Conservation (phyloP, 2,797 vertebrate species). For the Pipistrellus pygmaeus region DNA sequence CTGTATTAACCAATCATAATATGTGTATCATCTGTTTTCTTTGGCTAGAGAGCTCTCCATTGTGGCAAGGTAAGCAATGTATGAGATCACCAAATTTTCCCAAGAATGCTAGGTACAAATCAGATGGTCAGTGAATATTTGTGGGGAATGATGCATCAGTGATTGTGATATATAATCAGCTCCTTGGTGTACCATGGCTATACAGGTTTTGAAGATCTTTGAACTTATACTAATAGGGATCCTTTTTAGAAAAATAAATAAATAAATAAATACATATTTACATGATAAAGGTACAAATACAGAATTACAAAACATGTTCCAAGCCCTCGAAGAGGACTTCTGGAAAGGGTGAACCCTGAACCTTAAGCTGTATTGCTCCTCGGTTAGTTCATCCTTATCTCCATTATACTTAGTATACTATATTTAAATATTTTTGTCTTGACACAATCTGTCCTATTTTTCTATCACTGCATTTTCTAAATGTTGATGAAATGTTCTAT, state of each 20-base stretch:
- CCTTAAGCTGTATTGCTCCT: not conserved
- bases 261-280: not conserved
- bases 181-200: not conserved
- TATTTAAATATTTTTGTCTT: not conserved
- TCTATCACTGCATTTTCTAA: not conserved
- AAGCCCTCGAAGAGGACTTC: not conserved
- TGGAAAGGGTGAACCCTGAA: not conserved
- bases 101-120: not conserved
- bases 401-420: not conserved
- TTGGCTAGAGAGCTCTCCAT: not conserved
- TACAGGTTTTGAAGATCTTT: not conserved
- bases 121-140: not conserved
- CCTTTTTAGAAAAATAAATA: not conserved
- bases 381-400: not conserved
- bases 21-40: not conserved
- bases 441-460: not conserved
- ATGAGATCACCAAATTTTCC: not conserved
- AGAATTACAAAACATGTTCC: not conserved
- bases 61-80: not conserved
- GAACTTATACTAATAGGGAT: not conserved
- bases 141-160: not conserved
- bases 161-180: not conserved
- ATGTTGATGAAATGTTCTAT: not conserved
- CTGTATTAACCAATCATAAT: not conserved
- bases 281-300: not conserved